These are phyloP conservation scores for Okamejei kenojei DNA, from an alignment of 2,797 vertebrate species.

Conservation along the genomic window DNA sequence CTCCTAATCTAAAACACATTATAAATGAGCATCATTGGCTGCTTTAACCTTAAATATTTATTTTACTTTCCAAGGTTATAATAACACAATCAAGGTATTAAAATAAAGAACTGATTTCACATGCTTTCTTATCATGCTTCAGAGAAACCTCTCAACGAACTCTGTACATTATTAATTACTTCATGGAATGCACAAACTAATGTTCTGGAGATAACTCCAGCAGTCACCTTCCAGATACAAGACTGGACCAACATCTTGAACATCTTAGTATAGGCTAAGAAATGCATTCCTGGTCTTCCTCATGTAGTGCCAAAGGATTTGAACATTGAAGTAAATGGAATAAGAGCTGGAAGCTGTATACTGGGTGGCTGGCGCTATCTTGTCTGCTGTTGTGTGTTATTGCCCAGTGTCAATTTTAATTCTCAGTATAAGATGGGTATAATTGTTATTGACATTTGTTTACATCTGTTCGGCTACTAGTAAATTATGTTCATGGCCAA, in stretches of 20 bases:
- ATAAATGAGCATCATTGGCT: neutral
- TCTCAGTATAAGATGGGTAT: too few species aligned
- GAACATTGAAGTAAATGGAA: neutral
- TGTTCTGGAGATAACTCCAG: neutral
- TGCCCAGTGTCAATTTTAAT: neutral
- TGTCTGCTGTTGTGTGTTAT: neutral
- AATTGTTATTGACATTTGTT: neutral
- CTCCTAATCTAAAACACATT: neutral
- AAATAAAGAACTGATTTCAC: neutral
- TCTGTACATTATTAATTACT: neutral
- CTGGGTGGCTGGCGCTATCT: neutral
- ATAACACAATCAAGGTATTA: slow-evolving; percentile 11
- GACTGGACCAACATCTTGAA: neutral
- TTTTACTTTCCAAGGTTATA: neutral
- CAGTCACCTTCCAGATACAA: neutral
- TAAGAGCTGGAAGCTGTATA: neutral
- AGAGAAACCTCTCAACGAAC: neutral
- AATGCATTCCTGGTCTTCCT: neutral
- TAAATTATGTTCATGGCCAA: neutral
- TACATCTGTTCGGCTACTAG: too few species aligned
- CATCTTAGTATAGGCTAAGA: neutral
- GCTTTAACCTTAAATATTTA: neutral
- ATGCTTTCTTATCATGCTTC: neutral
- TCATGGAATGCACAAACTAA: slow-evolving; percentile 8
- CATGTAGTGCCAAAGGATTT: neutral